Conservation (phyloP, 2,113 vertebrate genomes). For the Bolborhynchus lineola region DNA sequence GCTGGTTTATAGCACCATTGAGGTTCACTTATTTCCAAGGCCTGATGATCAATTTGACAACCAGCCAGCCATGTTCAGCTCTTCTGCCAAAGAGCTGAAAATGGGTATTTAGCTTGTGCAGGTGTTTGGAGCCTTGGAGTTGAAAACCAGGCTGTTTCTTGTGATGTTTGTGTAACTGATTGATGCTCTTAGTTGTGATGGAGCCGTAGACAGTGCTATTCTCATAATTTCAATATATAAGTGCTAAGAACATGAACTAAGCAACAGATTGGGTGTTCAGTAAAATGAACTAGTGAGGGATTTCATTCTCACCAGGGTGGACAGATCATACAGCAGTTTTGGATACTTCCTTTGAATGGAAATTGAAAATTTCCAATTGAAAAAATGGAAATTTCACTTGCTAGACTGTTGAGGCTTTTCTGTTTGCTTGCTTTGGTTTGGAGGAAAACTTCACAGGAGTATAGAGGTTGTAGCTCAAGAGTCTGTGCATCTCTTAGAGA, state of each 20-base stretch:
- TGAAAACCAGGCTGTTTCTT: not conserved
- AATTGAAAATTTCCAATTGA: too few relatives aligned
- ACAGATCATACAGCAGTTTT: not conserved
- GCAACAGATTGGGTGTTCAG: not conserved
- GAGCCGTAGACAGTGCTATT: not conserved
- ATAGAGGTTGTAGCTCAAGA: not conserved
- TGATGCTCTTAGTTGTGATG: not conserved
- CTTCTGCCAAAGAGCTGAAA: not conserved
- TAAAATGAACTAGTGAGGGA: not conserved
- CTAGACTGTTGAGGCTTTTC: not conserved
- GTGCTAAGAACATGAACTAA: not conserved
- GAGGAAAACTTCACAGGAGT: not conserved
- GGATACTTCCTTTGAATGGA: not conserved
- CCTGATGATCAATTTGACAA: not conserved
- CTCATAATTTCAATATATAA: not conserved
- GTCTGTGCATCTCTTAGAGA: not conserved
- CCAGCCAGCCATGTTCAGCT: not conserved
- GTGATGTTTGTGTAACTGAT: not conserved
- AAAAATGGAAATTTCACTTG: not conserved
- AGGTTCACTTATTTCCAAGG: not conserved
- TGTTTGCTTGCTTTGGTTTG: not conserved
- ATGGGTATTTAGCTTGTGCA: not conserved
- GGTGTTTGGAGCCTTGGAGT: not conserved
- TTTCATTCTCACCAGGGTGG: not conserved
- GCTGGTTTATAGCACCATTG: not conserved